A percentile compares a stretch with the other conserved stretches of the same genome.
Evolutionary conservation across 1,140 invertebrate genomes (phyloP).

Genomic region (Rhizoglyphus robini): DNA sequence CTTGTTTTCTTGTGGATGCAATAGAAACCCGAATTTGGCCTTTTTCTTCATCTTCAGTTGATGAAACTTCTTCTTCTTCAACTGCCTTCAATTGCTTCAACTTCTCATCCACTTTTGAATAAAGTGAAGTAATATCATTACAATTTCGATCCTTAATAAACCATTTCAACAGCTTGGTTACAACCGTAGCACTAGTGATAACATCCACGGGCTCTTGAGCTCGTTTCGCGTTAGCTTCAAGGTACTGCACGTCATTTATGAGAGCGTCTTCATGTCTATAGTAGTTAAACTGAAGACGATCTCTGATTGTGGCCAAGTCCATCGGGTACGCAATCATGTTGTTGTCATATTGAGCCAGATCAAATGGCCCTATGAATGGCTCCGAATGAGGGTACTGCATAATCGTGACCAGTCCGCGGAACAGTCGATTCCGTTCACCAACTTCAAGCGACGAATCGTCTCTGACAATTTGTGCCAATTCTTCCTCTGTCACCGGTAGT

Average conservation of each 20-base stretch:
- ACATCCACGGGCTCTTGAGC: conserved; percentile 82
- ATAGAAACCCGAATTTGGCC: too few relatives aligned
- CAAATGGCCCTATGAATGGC: conserved; percentile 81
- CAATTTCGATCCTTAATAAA: too few relatives aligned
- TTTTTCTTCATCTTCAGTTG: too few relatives aligned
- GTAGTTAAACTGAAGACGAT: conserved; percentile 71
- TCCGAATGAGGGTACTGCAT: conserved; percentile 83
- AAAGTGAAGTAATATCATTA: too few relatives aligned
- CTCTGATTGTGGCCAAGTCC: conserved; percentile 83
- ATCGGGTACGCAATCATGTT: conserved; percentile 85
- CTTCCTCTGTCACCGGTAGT: conserved; percentile 61
- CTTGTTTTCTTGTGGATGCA: too few relatives aligned
- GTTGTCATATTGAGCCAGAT: conserved; percentile 72
- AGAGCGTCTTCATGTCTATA: conserved; percentile 75
- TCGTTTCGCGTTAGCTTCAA: conserved; percentile 80
- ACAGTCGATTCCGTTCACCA: conserved; percentile 45
- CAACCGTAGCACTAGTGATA: too few relatives aligned
- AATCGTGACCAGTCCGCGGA: conserved; percentile 56
- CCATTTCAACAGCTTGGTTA: too few relatives aligned
- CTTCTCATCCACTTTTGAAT: too few relatives aligned
- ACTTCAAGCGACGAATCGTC: conserved; percentile 59
- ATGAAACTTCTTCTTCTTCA: too few relatives aligned
- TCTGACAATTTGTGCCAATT: conserved; percentile 63
- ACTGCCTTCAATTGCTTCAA: too few relatives aligned
- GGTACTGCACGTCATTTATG: conserved; percentile 83